Conservation (phyloP, 1,140 invertebrate species). For the Tetraneura akinire region DNA sequence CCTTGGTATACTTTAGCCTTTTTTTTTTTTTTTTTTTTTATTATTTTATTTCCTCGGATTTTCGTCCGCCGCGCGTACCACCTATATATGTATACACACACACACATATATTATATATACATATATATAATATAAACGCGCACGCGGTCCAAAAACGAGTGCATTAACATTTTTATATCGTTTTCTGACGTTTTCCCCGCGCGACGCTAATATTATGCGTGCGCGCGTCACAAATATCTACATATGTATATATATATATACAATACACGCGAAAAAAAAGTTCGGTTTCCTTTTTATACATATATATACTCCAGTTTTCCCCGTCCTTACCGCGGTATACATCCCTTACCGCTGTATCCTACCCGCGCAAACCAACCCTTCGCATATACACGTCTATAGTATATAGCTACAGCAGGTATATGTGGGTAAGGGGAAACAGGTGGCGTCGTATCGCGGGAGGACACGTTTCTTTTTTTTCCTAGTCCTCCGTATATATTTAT, state of each 20-base stretch:
- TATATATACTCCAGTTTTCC: no score
- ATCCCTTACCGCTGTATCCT: not conserved
- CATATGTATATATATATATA: not conserved
- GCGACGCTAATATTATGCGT: constrained; percentile 37
- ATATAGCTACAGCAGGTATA: no score
- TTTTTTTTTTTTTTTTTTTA: constrained; percentile 18
- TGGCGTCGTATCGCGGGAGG: constrained; percentile 39
- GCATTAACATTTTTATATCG: constrained; percentile 52
- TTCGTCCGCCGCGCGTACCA: not conserved
- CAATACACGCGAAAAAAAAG: constrained; percentile 7
- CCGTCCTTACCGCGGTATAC: not conserved
- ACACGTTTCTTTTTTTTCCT: constrained; percentile 33
- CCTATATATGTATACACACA: not conserved
- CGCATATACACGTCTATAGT: constrained; percentile 3
- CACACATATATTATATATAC: no score
- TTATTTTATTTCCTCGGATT: constrained; percentile 49
- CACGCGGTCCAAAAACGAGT: constrained; percentile 27
- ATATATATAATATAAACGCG: not conserved
- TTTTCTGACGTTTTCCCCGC: constrained; percentile 50
- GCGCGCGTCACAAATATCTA: not conserved
- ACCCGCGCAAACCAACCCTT: not conserved
- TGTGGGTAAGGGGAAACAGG: constrained; percentile 5
- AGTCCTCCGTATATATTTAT: no score
- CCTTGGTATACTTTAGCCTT: constrained; percentile 24
- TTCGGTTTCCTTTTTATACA: constrained; percentile 43